phyloP scores from a whole-genome alignment of 2,888 invertebrate genomes.

The Celastrina argiolus region DNA sequence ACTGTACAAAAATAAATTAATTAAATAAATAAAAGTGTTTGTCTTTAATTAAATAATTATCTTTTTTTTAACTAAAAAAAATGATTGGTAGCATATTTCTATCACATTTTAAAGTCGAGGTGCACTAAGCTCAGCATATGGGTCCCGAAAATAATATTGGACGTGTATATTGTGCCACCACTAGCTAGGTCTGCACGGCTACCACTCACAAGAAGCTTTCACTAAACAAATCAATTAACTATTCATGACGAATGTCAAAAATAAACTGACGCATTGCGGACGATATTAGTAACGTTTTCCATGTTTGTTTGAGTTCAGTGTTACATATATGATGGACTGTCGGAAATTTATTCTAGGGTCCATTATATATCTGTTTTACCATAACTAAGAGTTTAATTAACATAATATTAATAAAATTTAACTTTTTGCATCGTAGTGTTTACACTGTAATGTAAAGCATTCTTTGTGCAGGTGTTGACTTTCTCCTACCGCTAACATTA shows the following conservation, averaged over 20 bases:
- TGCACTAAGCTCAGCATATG: not conserved
- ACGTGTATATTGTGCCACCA: constrained; percentile 23
- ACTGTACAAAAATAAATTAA: not conserved
- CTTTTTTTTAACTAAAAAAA: not conserved
- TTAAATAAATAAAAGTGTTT: not conserved
- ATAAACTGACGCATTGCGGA: constrained; percentile 29
- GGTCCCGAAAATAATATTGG: not conserved
- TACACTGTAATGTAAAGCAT: constrained; percentile 67
- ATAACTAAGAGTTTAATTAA: constrained; percentile 58
- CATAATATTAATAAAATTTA: constrained; percentile 61
- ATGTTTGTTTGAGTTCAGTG: constrained; percentile 41
- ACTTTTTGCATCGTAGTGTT: constrained; percentile 74
- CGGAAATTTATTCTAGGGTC: constrained; percentile 38
- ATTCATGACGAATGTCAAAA: constrained; percentile 35
- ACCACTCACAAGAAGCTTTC: constrained; percentile 62
- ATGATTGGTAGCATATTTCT: not conserved
- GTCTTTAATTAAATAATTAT: not conserved
- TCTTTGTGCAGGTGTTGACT: constrained; percentile 76
- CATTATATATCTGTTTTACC: constrained; percentile 45
- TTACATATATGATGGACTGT: constrained; percentile 25
- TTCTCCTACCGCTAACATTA: constrained; percentile 75
- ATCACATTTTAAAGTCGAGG: not conserved
- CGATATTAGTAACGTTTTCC: constrained; percentile 69
- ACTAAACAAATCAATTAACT: constrained; percentile 72
- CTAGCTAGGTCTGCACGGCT: constrained; percentile 58